Conservation (phyloP, 2,797 vertebrate genomes). For the Corythornis leucogaster region DNA sequence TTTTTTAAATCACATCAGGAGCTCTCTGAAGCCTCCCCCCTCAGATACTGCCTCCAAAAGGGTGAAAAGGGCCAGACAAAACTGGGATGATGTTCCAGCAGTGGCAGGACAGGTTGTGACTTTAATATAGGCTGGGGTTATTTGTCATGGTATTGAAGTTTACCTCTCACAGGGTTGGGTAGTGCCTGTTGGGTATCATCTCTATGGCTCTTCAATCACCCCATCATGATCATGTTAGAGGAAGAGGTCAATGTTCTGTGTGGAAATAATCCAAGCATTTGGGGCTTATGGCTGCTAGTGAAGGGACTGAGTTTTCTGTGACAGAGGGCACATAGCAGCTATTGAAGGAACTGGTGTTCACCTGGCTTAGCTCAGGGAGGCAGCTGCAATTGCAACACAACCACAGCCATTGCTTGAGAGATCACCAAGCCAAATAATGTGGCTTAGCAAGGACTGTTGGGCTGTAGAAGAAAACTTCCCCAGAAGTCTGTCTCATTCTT, state of each 20-base stretch:
- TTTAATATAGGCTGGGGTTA: neutral
- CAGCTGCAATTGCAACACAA: neutral
- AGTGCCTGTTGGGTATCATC: neutral
- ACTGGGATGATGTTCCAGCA: neutral
- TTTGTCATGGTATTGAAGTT: neutral
- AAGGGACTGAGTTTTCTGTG: neutral
- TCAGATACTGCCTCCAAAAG: neutral
- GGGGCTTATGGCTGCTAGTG: neutral
- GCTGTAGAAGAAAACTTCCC: neutral
- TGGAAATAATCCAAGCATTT: neutral
- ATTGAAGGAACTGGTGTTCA: neutral
- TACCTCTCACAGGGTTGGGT: neutral
- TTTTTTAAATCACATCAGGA: neutral
- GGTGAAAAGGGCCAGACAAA: neutral
- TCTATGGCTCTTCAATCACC: neutral
- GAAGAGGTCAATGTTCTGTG: neutral
- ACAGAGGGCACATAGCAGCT: neutral
- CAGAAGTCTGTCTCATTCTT: neutral
- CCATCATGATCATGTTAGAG: rapidly evolving
- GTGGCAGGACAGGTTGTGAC: neutral
- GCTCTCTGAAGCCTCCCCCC: neutral
- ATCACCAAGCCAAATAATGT: rapidly evolving
- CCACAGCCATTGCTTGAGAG: neutral
- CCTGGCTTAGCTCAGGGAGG: neutral
- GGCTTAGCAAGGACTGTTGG: neutral